Evolutionary conservation across 2,797 vertebrate genomes (phyloP).

Genomic region (Alosa sapidissima): DNA sequence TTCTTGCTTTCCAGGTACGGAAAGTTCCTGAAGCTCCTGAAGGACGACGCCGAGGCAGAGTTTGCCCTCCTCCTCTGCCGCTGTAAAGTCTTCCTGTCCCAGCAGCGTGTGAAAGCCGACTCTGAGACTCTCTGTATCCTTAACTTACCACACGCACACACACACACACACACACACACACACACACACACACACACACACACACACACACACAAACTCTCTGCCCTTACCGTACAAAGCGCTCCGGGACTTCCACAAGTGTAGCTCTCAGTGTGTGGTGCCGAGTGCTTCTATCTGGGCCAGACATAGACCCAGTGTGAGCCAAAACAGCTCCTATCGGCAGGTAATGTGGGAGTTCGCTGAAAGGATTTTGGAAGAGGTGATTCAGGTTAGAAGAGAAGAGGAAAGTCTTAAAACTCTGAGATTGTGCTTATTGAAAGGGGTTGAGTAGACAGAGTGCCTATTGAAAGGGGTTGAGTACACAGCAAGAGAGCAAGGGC

Average conservation of each 20-base stretch:
- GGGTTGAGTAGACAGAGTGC: background rate
- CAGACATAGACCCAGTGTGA: background rate
- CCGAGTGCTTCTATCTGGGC: background rate
- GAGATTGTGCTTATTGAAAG: background rate
- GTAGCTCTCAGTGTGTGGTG: background rate
- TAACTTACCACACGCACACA: slow-evolving; percentile 40
- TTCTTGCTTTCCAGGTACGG: slow-evolving; percentile 80
- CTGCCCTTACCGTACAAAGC: background rate
- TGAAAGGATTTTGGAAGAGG: background rate
- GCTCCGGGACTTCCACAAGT: background rate
- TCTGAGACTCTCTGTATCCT: slow-evolving; percentile 86
- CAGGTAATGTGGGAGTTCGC: background rate
- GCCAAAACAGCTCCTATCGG: background rate
- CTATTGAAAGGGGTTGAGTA: background rate
- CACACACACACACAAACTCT: slow-evolving; percentile 2
- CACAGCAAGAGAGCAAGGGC: background rate
- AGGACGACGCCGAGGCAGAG: slow-evolving; percentile 70
- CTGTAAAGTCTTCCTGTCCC: slow-evolving; percentile 79
- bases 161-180: background rate
- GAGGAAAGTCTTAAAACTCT: background rate
- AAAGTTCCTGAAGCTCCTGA: slow-evolving; percentile 75
- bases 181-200: background rate
- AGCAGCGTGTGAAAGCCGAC: slow-evolving; percentile 70
- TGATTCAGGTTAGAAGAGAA: background rate
- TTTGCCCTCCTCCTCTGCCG: slow-evolving; percentile 79